Evolutionary conservation across 2,888 invertebrate species (phyloP).

Genomic region (Calephelis perditalis): DNA sequence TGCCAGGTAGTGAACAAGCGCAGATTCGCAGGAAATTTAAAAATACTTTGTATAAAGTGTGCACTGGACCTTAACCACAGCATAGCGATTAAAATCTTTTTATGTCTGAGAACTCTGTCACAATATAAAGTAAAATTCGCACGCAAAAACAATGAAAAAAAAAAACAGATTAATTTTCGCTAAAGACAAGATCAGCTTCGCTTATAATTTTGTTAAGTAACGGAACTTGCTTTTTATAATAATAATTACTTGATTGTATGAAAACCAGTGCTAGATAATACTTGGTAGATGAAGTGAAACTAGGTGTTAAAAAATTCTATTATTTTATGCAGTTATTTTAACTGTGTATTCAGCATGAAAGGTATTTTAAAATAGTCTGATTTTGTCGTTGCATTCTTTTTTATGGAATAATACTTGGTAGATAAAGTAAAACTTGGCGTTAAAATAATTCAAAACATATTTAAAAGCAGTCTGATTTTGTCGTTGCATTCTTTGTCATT

Average conservation of each 20-base stretch:
- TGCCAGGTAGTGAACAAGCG: neutral
- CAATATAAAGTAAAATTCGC: constrained; percentile 9
- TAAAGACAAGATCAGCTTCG: constrained; percentile 5
- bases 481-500: no score
- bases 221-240: neutral
- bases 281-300: no score
- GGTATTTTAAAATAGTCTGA: no score
- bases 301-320: no score
- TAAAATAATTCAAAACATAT: no score
- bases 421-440: no score
- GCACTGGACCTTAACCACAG: neutral
- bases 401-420: no score
- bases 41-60: neutral
- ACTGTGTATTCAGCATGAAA: no score
- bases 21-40: constrained; percentile 16
- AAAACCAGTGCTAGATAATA: no score
- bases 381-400: no score
- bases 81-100: constrained; percentile 5
- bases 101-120: constrained; percentile 9
- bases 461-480: no score
- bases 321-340: no score
- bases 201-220: constrained; percentile 2
- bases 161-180: constrained; percentile 7
- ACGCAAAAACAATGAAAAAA: constrained; percentile 6
- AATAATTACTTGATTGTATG: neutral